Base-by-base conservation (phyloP, 2,113 vertebrate species). In the Lonchura striata region DNA sequence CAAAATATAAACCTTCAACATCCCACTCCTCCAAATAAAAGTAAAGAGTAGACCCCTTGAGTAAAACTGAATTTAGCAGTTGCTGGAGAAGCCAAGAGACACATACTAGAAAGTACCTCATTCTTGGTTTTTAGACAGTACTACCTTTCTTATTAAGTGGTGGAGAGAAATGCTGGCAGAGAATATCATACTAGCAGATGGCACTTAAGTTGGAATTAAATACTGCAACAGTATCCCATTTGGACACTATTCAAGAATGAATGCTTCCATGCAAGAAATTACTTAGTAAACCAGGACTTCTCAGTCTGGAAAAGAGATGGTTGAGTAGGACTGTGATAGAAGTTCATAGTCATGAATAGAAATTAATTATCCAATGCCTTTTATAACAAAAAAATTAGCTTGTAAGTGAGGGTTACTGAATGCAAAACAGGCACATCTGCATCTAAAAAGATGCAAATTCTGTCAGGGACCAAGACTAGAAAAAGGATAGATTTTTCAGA, bases 191-290 rank as follows among this genome's bases (percentile, higher is more conserved):
- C 63, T 61, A 74, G 54, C 94, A 97, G 94, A 93, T 92, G 92
- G 76, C 68, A 77, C 82, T 92, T 77, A 95, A 93, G 42, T 59
- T 86, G 86, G 71, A 93, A 95, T 94, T 86, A 92, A 96, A 92
- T 50, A 88, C 71, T 57, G 75, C 63, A 93, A 76, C 39, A 49
- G 25, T 90, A 92, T 70, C 42, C 53, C 35, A 61, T 93, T 91
- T 92, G 96, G 94, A 86, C 47, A 81, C 28, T 22, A 42, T 76
- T 93, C 95, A 95, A 90, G 82, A 88, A 75, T 13, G 82, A 94
- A 88, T 42, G 63, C n/a, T 88, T 68, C 49, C 52, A 60, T 33
- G 66, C 37, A 93, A 82, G 66, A 90, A 95, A 88, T 88, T 28
- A 82, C 82, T 87, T 76, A 68, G 53, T 56, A 85, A 87, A 65